Evolutionary conservation across 2,888 invertebrate species (phyloP), one percentile per base, ranked within the genome.

Genomic region (Sinelater perroti): DNA sequence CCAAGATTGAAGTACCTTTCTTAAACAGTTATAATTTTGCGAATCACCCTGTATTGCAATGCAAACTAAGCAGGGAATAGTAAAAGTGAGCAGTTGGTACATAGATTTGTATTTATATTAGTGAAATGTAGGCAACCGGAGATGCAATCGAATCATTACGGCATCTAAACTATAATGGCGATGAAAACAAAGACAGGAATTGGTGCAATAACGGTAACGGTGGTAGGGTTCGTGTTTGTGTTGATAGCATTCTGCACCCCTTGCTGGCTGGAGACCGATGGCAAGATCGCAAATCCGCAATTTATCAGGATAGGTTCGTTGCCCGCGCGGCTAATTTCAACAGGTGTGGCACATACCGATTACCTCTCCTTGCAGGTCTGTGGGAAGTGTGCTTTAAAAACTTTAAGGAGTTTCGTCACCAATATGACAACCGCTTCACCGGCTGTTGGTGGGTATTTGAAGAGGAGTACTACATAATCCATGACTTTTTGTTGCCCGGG

Each of bases 361-460:
- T n/a, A n/a, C n/a, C n/a, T n/a, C n/a, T n/a, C n/a, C 61, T 80
- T 83, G 11, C 76, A 88, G 97, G 97, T 20, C 81, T 97, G 24
- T 97, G 97, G 97, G 91, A 95, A 78, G 94, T 95, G 2, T 97
- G 97, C 75, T 94, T 97, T 70, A 85, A 88, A 68, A 85, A 90
- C 35, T 95, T 95, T 74, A 87, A 90, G 78, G 96, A 97, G 75
- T 87, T 91, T 2, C 89, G 90, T 66, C 88, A 90, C 64, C 85
- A 87, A 58, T 97, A 96, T 78, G 94, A 96, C 71, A 88, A 87
- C 3, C 82, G 83, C 47, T 94, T 94, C 70, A 84, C 82, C 10
- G 94, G 93, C 0, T 97, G 97, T 73, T 95, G 95, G 92, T 97
- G 97, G 95, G 91, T 97, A 58, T 95, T 96, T 72, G 94, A 97